Conservation (phyloP, 1,140 invertebrate species). For the Propsilocerus akamusi region DNA sequence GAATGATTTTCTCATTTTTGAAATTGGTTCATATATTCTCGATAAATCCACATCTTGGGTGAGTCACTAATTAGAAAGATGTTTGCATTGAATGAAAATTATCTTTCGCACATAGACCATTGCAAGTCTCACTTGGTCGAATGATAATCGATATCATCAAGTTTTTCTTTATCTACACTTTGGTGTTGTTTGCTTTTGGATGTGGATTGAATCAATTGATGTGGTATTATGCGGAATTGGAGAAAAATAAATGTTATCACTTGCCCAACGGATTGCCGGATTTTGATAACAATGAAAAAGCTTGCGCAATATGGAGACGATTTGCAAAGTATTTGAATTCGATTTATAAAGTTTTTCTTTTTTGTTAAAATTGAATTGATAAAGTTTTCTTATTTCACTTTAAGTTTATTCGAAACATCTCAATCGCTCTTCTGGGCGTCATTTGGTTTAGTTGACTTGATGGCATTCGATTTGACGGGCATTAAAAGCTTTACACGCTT, state of each 20-base stretch:
- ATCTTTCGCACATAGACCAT: neutral
- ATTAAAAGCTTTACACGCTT: slow-evolving; percentile 77
- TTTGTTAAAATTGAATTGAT: neutral
- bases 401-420: slow-evolving; percentile 79
- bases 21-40: slow-evolving; percentile 93
- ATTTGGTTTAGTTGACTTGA: slow-evolving; percentile 76
- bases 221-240: slow-evolving; percentile 89
- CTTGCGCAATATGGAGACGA: slow-evolving; percentile 67
- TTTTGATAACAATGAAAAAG: slow-evolving; percentile 59
- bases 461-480: slow-evolving; percentile 65
- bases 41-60: slow-evolving; percentile 84
- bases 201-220: slow-evolving; percentile 83
- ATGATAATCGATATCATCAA: slow-evolving; percentile 90
- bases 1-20: slow-evolving; percentile 87
- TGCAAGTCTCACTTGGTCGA: slow-evolving; percentile 60
- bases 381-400: slow-evolving; percentile 15
- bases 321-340: slow-evolving; percentile 51
- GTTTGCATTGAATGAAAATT: neutral
- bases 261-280: slow-evolving; percentile 43
- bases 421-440: slow-evolving; percentile 90
- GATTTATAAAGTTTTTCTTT: slow-evolving; percentile 3
- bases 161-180: slow-evolving; percentile 82
- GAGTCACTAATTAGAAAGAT: slow-evolving; percentile 13
- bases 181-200: slow-evolving; percentile 77
- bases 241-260: slow-evolving; percentile 67